Base-by-base conservation (phyloP, 2,797 vertebrate genomes). In the Oryzias sinensis region DNA sequence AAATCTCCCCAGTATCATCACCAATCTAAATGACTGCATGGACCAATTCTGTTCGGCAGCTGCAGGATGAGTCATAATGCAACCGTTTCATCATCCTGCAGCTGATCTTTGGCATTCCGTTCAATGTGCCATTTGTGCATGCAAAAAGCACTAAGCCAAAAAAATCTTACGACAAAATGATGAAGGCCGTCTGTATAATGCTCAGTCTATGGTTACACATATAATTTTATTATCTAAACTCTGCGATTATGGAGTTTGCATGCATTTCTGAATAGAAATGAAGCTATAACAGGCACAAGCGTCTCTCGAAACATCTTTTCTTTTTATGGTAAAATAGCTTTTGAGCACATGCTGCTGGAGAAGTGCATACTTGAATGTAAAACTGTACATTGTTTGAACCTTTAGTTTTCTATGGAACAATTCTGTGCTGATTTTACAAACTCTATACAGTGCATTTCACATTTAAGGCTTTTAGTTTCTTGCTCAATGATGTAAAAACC, bases 341-440 rank as follows among this genome's bases (percentile, higher is more conserved):
- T 17, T 60, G 45, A 68, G 70, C 57, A 58, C 61, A 40, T 25
- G 42, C 24, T 17, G 18, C 7, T 42, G 53, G 16, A 56, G 57
- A 49, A 59, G 2, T 11, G 45, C 18, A 52, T 14, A 24, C 6
- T 16, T 2, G 37, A 49, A 57, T 20, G 25, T 33, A 50, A 62
- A 46, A 29, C 33, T 37, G 33, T 37, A 37, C 1, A 7, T n/a
- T 7, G 29, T 33, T 33, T 8, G 3, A 33, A 7, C 29, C 8
- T 8, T 37, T 37, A 3, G 33, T 9, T 37, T n/a, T 11, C 33
- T 37, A 37, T 37, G 33, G 33, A 37, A 37, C 11, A 37, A n/a
- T 37, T 37, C 11, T 11, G 33, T 37, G 33, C 9, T 3, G 33
- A 37, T 37, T 37, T 37, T 9, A 33, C 29, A 33, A 33, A 33